Percentiles rank a stretch among this genome's conserved stretches.
Evolutionary conservation across 1,140 invertebrate species (phyloP).

Genomic region (Drosophila arawakana): DNA sequence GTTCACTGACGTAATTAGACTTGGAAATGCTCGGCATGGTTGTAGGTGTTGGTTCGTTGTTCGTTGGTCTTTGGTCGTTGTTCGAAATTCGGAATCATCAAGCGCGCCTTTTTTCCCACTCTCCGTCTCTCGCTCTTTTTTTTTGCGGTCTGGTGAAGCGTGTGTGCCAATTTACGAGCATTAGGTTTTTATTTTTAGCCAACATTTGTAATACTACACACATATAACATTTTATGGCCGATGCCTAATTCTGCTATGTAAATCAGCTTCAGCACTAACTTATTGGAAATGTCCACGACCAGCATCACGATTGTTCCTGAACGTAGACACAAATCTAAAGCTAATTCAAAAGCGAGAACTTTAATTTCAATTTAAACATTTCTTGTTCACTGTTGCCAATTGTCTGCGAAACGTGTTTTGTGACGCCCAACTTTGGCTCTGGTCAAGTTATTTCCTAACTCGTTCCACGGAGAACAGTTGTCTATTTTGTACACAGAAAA

Average conservation of each 20-base stretch:
- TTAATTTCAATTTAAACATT: constrained; percentile 13
- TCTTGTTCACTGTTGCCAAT: constrained; percentile 58
- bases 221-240: constrained; percentile 52
- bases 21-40: constrained; percentile 45
- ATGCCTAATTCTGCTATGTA: constrained; percentile 56
- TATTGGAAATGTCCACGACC: not conserved
- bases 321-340: not conserved
- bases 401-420: constrained; percentile 74
- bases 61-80: constrained; percentile 33
- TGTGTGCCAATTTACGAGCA: constrained; percentile 80
- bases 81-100: constrained; percentile 40
- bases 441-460: constrained; percentile 35
- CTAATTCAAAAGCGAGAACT: constrained; percentile 6
- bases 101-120: constrained; percentile 46
- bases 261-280: constrained; percentile 10
- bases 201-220: constrained; percentile 56
- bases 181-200: constrained; percentile 73
- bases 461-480: constrained; percentile 60
- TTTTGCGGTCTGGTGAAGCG: constrained; percentile 78
- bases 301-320: not conserved
- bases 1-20: constrained; percentile 76
- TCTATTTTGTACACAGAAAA: constrained; percentile 19
- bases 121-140: constrained; percentile 2
- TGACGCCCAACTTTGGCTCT: constrained; percentile 54
- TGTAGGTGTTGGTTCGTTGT: constrained; percentile 32